Percentiles rank a stretch among this genome's conserved stretches.
Evolutionary conservation across 2,113 vertebrate genomes (phyloP).

Genomic region (Mesitornis unicolor): DNA sequence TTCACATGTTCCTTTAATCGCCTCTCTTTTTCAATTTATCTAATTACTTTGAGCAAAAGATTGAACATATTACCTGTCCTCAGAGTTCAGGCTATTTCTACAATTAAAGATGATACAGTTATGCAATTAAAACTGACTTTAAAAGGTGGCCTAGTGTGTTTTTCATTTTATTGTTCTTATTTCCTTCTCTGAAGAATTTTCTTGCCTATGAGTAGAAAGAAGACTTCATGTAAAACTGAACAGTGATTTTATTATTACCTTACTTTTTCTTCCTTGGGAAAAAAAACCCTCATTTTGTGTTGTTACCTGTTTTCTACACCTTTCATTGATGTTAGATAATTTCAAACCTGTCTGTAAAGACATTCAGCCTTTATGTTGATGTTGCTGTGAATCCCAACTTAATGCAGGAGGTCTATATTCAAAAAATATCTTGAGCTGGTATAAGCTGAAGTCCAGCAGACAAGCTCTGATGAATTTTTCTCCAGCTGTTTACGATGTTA

Average conservation of each 20-base stretch:
- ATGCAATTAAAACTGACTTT: neutral
- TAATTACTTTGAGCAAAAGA: slow-evolving; percentile 10
- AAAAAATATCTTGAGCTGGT: neutral
- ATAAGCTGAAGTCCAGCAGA: neutral
- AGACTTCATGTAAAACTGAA: neutral
- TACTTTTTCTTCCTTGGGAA: neutral
- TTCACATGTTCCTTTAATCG: slow-evolving; percentile 10
- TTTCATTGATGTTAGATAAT: neutral
- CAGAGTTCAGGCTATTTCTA: neutral
- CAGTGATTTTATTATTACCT: neutral
- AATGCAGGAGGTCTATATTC: neutral
- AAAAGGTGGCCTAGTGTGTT: neutral
- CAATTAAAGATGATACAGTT: slow-evolving; percentile 7
- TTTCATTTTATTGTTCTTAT: neutral
- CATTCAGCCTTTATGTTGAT: neutral
- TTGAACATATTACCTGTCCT: neutral
- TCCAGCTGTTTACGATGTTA: neutral
- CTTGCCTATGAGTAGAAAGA: neutral
- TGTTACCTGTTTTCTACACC: neutral
- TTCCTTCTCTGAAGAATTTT: neutral
- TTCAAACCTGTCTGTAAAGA: neutral
- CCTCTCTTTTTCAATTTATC: neutral
- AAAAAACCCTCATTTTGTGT: neutral
- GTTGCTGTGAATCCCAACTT: neutral
- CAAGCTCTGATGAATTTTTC: neutral